A percentile compares a stretch with the other conserved stretches of the same genome.
Evolutionary conservation across 2,113 vertebrate genomes (phyloP).

Genomic region (Chitala chitala): DNA sequence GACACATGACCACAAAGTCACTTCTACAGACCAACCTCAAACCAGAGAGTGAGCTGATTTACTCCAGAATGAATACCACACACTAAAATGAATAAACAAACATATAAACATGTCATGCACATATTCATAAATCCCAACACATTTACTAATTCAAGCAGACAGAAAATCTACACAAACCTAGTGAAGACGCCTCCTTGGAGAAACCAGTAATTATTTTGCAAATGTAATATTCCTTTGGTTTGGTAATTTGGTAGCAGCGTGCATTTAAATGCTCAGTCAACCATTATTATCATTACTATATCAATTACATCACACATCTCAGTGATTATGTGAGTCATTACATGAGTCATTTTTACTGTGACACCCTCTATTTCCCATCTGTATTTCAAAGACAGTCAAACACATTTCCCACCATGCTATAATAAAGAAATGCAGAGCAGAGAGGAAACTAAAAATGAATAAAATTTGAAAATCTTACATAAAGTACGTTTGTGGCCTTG

Average conservation of each 20-base stretch:
- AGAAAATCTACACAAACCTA: neutral
- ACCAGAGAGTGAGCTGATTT: no score
- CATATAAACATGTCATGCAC: neutral
- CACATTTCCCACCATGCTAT: neutral
- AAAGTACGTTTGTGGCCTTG: neutral
- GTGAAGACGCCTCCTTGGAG: neutral
- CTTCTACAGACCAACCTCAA: no score
- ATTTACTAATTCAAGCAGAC: neutral
- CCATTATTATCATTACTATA: conserved; percentile 14
- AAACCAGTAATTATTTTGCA: conserved; percentile 6
- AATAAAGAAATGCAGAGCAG: neutral
- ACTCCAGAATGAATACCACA: no score
- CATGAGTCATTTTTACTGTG: neutral
- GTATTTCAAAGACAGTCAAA: neutral
- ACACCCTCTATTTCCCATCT: neutral
- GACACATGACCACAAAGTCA: no score
- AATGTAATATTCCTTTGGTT: conserved; percentile 10
- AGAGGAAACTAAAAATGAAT: neutral
- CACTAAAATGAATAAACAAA: neutral
- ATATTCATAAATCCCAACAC: neutral
- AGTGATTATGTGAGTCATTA: neutral
- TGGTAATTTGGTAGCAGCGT: conserved; percentile 8
- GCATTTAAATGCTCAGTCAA: neutral
- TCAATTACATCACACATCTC: conserved; percentile 21
- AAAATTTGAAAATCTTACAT: neutral